A percentile compares a stretch with the other conserved stretches of the same genome.
These are phyloP conservation scores for Dolichopus griseipennis DNA, from an alignment of 2,888 invertebrate genomes.

Conservation along the genomic window DNA sequence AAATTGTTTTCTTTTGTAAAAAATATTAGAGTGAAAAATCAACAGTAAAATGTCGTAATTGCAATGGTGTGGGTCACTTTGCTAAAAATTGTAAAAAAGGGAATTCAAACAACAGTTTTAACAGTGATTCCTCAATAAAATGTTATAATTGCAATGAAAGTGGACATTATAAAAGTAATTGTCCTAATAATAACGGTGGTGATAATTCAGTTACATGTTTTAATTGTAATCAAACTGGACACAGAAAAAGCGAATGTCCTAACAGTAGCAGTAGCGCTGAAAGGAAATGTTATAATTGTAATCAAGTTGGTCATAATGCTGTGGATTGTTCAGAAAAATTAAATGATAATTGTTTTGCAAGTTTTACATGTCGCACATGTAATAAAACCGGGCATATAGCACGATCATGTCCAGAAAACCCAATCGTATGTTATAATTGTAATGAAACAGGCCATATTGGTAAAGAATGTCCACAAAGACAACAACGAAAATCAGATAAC, in stretches of 20 bases:
- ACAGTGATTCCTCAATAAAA: too few relatives aligned
- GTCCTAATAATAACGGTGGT: not conserved
- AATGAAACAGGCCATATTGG: not conserved
- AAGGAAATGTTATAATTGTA: not conserved
- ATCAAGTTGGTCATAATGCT: not conserved
- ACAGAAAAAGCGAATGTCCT: not conserved
- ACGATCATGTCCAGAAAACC: not conserved
- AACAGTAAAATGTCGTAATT: not conserved
- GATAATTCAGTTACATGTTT: not conserved
- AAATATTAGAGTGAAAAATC: not conserved
- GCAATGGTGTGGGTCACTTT: not conserved
- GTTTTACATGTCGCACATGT: not conserved
- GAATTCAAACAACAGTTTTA: not conserved
- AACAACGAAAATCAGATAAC: too few relatives aligned
- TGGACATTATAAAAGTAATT: not conserved
- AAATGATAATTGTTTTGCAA: not conserved
- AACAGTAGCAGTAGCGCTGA: not conserved
- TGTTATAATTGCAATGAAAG: too few relatives aligned
- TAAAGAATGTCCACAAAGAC: not conserved
- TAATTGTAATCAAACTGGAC: not conserved
- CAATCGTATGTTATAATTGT: not conserved
- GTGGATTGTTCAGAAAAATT: not conserved
- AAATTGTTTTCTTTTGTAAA: too few relatives aligned
- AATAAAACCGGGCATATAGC: not conserved
- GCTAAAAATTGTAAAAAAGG: not conserved